Evolutionary conservation across 2,797 vertebrate species (phyloP).

Genomic region (Helicolenus hilgendorfi): DNA sequence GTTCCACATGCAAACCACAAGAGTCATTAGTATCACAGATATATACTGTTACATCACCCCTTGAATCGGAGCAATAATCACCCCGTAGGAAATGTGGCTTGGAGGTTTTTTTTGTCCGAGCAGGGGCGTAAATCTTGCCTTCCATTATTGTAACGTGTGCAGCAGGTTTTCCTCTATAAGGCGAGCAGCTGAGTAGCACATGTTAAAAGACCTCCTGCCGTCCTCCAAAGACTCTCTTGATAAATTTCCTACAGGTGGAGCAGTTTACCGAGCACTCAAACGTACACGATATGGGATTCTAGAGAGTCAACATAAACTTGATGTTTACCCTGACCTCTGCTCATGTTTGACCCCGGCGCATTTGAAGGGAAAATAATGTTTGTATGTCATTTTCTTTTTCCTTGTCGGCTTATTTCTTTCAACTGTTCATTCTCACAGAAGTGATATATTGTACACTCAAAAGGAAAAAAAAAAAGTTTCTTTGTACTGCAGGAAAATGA

Average conservation of each 20-base stretch:
- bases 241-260: constrained; percentile 90
- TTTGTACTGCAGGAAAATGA: constrained; percentile 40
- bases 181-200: constrained; percentile 93
- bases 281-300: constrained; percentile 82
- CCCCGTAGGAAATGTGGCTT: constrained; percentile 87
- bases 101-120: constrained; percentile 73
- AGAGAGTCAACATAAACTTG: constrained; percentile 58
- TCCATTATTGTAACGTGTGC: constrained; percentile 86
- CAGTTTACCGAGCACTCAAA: constrained; percentile 87
- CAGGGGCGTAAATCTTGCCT: constrained; percentile 92
- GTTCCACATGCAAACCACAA: constrained; percentile 81
- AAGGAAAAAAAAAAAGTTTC: neutral
- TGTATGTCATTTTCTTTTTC: neutral
- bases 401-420: constrained; percentile 31
- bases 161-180: constrained; percentile 82
- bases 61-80: constrained; percentile 91
- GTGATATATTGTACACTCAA: constrained; percentile 28
- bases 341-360: neutral
- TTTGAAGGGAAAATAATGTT: neutral
- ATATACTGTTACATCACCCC: constrained; percentile 82
- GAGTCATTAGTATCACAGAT: constrained; percentile 90
- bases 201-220: constrained; percentile 87
- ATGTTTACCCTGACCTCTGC: constrained; percentile 63
- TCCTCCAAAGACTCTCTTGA: constrained; percentile 88
- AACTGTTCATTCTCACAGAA: constrained; percentile 46